These are phyloP conservation scores for Lethocerus indicus DNA, from an alignment of 1,140 invertebrate genomes.

Conservation along the genomic window DNA sequence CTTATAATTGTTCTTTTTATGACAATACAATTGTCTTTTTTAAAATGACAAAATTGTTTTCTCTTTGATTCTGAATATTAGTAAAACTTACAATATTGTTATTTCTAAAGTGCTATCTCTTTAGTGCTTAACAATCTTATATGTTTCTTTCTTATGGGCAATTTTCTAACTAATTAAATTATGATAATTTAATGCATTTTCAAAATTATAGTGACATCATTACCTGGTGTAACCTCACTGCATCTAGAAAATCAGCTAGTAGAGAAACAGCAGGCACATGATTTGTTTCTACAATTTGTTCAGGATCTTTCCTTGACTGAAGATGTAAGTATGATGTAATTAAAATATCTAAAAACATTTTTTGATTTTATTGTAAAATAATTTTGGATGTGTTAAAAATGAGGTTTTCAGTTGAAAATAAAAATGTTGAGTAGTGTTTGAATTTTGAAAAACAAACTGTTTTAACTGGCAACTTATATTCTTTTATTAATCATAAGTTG, in stretches of 20 bases:
- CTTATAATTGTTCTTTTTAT: too few species aligned
- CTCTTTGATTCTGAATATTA: too few species aligned
- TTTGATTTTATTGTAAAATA: neutral
- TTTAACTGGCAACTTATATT: neutral
- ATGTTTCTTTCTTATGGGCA: too few species aligned
- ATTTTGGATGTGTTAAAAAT: neutral
- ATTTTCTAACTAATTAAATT: too few species aligned
- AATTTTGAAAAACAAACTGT: neutral
- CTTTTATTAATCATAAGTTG: neutral
- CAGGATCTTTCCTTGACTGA: neutral
- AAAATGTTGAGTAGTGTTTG: neutral
- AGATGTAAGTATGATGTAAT: neutral
- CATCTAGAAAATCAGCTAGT: slow-evolving; percentile 10
- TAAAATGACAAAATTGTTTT: too few species aligned
- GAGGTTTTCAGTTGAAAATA: neutral
- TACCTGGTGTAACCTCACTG: neutral
- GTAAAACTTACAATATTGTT: too few species aligned
- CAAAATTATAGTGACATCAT: neutral
- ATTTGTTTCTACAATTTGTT: slow-evolving; percentile 6
- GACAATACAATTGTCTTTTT: too few species aligned
- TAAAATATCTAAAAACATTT: neutral
- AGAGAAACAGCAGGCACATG: slow-evolving; percentile 10
- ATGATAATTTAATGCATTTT: too few species aligned
- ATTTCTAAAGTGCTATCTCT: too few species aligned
- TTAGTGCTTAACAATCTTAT: too few species aligned